These are phyloP conservation scores for Nothobranchius furzeri DNA, from an alignment of 2,113 vertebrate species.

Conservation along the genomic window DNA sequence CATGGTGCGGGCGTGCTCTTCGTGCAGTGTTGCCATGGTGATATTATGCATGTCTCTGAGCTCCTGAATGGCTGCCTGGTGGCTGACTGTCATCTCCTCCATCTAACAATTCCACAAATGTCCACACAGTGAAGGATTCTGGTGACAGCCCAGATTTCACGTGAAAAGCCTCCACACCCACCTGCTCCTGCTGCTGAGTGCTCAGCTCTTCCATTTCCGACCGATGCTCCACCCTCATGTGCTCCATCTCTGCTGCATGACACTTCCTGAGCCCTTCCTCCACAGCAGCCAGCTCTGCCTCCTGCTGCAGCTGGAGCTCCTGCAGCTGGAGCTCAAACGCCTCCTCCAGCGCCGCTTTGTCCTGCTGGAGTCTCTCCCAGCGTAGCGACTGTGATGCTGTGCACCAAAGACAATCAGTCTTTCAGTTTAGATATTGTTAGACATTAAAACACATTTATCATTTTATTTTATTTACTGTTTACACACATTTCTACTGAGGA, in stretches of 20 bases:
- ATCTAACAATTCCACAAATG: constrained; percentile 77
- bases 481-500: too few species aligned
- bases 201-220: constrained; percentile 85
- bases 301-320: constrained; percentile 84
- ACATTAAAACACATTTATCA: too few species aligned
- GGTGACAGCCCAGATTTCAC: neutral
- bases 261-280: constrained; percentile 85
- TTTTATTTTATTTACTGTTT: too few species aligned
- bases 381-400: constrained; percentile 80
- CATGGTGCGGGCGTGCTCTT: constrained; percentile 88
- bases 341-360: constrained; percentile 88
- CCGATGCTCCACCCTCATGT: constrained; percentile 85
- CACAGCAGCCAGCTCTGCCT: constrained; percentile 82
- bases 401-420: neutral
- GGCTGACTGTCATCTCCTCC: constrained; percentile 86
- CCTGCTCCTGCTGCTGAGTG: constrained; percentile 81
- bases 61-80: constrained; percentile 84
- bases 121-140: constrained; percentile 1
- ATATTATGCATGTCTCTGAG: constrained; percentile 86
- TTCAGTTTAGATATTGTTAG: neutral
- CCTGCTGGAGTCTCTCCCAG: constrained; percentile 85
- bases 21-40: constrained; percentile 84
- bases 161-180: constrained; percentile 29
- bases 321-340: constrained; percentile 84
- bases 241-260: constrained; percentile 75